Evolutionary conservation across 2,888 invertebrate species (phyloP).

Genomic region (Teleiodes luculella): DNA sequence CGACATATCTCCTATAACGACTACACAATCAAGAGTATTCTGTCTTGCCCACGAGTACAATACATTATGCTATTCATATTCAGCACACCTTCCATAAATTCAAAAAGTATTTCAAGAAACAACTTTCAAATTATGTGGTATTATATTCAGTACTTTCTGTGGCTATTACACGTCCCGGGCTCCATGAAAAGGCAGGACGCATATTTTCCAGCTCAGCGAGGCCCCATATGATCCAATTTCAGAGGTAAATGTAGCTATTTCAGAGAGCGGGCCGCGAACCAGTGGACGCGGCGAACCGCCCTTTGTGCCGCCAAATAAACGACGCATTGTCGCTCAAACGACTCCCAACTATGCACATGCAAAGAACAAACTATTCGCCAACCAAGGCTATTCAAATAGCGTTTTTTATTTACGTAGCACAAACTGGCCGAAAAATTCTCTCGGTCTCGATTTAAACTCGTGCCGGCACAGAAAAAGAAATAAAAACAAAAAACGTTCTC

Average conservation of each 20-base stretch:
- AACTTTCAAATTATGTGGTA: not conserved
- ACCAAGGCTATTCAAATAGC: not conserved
- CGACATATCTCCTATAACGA: no score
- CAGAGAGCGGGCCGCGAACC: not conserved
- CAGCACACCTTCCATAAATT: no score
- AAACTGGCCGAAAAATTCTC: constrained; percentile 16
- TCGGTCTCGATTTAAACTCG: constrained; percentile 12
- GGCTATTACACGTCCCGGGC: not conserved
- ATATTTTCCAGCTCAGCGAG: constrained; percentile 17
- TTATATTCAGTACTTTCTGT: constrained; percentile 4
- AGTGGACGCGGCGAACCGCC: constrained; percentile 1
- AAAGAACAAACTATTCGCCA: constrained; percentile 2
- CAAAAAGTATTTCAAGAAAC: not conserved
- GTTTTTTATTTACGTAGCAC: constrained; percentile 9
- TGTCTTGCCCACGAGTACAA: no score
- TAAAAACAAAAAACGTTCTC: constrained; percentile 6
- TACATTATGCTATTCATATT: no score
- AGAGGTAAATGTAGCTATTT: constrained; percentile 17
- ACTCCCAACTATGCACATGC: not conserved
- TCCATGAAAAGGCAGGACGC: constrained; percentile 13
- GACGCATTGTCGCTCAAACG: not conserved
- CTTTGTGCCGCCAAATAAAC: not conserved
- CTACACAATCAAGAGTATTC: no score
- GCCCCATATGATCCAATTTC: constrained; percentile 20
- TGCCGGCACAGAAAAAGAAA: constrained; percentile 10